phyloP scores from a whole-genome alignment of 2,888 invertebrate species.

The Xestia c-nigrum region DNA sequence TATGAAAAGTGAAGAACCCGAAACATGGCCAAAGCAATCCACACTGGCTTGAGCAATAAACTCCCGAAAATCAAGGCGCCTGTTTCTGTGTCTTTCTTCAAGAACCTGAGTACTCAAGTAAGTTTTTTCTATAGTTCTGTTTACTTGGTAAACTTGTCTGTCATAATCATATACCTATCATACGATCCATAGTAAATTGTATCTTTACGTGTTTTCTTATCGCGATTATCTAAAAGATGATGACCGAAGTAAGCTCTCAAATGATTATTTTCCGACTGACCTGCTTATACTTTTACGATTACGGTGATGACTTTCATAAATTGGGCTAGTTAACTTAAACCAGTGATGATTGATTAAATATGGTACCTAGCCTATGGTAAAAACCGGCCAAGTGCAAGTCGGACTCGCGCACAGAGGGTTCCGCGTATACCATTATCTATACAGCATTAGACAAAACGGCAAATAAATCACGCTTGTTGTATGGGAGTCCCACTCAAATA shows the following conservation, averaged over 20 bases:
- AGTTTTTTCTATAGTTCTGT: conserved; percentile 42
- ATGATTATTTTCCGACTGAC: not conserved
- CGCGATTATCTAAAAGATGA: conserved; percentile 13
- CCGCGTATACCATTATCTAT: no score
- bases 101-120: conserved; percentile 75
- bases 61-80: conserved; percentile 57
- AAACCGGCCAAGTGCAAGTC: no score
- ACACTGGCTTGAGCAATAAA: conserved; percentile 70
- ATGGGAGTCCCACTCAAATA: no score
- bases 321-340: not conserved
- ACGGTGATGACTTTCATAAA: not conserved
- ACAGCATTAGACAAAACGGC: no score
- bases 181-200: not conserved
- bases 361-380: not conserved
- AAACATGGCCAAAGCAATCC: conserved; percentile 75
- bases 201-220: not conserved
- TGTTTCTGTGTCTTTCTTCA: conserved; percentile 54
- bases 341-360: not conserved
- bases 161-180: no score
- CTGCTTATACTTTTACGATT: not conserved
- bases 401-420: no score
- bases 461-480: no score
- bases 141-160: not conserved
- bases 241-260: conserved; percentile 5
- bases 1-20: not conserved